These are phyloP conservation scores for Manis pentadactyla DNA, from an alignment of 2,797 vertebrate genomes.

Conservation along the genomic window DNA sequence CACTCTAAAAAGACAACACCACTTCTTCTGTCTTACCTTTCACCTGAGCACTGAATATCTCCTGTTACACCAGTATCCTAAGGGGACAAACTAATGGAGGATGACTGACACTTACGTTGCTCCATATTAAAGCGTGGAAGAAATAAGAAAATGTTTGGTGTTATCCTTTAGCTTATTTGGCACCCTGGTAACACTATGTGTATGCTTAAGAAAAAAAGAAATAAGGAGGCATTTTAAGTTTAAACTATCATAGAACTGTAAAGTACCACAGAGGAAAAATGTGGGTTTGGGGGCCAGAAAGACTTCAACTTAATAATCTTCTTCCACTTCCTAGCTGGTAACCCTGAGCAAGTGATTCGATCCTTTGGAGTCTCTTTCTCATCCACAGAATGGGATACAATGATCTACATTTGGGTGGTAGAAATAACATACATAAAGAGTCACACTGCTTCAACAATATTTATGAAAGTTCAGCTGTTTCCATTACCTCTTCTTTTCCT, in stretches of 20 bases:
- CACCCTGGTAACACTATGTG: neutral
- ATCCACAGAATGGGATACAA: neutral
- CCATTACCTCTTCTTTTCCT: neutral
- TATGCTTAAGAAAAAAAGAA: neutral
- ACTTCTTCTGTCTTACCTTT: neutral
- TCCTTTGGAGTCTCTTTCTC: neutral
- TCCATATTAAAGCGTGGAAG: neutral
- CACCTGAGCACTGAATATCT: neutral
- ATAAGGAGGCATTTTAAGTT: neutral
- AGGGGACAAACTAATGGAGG: neutral
- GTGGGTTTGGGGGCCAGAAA: neutral
- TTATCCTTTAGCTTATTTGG: constrained; percentile 27
- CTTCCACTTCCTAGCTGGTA: neutral
- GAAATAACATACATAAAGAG: neutral
- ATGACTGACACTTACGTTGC: fast-evolving
- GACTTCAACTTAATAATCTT: neutral
- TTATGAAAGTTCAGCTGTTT: neutral
- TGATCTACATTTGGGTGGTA: neutral
- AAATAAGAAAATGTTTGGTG: neutral
- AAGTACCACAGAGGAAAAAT: neutral
- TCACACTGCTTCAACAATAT: neutral
- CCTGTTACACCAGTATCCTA: neutral
- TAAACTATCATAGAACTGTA: neutral
- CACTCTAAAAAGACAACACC: neutral
- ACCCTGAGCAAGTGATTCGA: neutral